Conservation (phyloP, 2,888 invertebrate genomes). For the Idaea dimidiata region DNA sequence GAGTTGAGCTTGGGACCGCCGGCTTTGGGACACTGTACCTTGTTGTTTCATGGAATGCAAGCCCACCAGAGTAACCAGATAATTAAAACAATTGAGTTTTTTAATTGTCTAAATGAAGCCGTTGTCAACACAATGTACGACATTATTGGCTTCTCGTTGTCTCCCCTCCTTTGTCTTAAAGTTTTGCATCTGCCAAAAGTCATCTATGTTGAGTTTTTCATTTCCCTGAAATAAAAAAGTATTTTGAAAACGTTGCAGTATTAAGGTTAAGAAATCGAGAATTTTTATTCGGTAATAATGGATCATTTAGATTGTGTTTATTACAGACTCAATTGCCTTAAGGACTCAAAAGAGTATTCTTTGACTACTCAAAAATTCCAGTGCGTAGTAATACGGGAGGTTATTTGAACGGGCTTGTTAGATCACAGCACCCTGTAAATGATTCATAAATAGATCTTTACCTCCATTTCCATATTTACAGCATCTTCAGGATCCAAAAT, state of each 20-base stretch:
- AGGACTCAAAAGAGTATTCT: no score
- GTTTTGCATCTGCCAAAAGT: conserved; percentile 83
- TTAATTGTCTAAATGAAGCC: conserved; percentile 72
- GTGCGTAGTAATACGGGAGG: not conserved
- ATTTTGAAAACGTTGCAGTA: not conserved
- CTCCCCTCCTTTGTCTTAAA: conserved; percentile 82
- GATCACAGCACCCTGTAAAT: not conserved
- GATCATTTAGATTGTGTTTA: no score
- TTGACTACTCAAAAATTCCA: not conserved
- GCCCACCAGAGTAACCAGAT: no score
- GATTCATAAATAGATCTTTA: conserved; percentile 24
- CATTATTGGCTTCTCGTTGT: conserved; percentile 81
- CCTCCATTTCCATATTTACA: conserved; percentile 80
- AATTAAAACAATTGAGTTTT: not conserved
- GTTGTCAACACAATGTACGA: conserved; percentile 83
- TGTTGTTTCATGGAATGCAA: no score
- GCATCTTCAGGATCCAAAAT: conserved; percentile 80
- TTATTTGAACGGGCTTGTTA: not conserved
- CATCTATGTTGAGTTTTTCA: conserved; percentile 78
- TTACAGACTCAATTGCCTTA: no score
- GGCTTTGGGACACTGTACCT: no score
- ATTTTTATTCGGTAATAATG: not conserved
- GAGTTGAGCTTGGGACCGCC: no score
- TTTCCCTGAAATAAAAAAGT: conserved; percentile 62
- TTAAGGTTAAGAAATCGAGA: not conserved